phyloP scores from a whole-genome alignment of 1,140 invertebrate species.

The Caenorhabditis brenneri region DNA sequence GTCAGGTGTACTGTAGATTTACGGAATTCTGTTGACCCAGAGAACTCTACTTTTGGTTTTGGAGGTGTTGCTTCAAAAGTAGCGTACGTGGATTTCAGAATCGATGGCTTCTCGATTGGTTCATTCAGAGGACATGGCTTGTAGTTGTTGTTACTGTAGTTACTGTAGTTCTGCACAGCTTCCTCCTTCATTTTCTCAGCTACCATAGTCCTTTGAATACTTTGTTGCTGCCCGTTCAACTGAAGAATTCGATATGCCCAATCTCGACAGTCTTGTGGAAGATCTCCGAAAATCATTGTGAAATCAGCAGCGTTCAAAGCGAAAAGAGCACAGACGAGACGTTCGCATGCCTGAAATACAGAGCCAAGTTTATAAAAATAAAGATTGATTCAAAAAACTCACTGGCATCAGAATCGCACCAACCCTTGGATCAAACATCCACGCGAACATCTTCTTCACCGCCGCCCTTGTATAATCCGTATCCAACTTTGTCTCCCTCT shows the following conservation, averaged over 20 bases:
- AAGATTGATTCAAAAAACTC: not conserved
- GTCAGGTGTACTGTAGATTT: not conserved
- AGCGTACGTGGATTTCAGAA: not conserved
- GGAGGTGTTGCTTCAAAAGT: not conserved
- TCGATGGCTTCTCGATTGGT: not conserved
- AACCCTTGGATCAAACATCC: slow-evolving; percentile 27
- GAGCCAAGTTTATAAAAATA: not conserved
- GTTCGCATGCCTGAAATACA: not conserved
- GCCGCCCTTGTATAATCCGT: not conserved
- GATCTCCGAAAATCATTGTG: slow-evolving; percentile 10
- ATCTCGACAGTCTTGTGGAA: not conserved
- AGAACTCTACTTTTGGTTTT: not conserved
- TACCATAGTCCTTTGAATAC: too few species aligned
- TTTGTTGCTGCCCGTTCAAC: not conserved
- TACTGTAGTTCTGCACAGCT: too few species aligned
- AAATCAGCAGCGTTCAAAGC: slow-evolving; percentile 10
- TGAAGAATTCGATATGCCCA: slow-evolving; percentile 16
- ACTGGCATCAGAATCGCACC: slow-evolving; percentile 22
- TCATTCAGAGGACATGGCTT: not conserved
- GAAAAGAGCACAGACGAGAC: not conserved
- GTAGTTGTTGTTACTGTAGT: slow-evolving; percentile 31
- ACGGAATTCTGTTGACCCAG: not conserved
- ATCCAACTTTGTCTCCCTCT: not conserved
- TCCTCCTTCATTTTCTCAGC: not conserved
- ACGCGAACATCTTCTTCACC: not conserved